Evolutionary conservation across 2,797 vertebrate genomes (phyloP).

Genomic region (Gymnopithys bicolor): DNA sequence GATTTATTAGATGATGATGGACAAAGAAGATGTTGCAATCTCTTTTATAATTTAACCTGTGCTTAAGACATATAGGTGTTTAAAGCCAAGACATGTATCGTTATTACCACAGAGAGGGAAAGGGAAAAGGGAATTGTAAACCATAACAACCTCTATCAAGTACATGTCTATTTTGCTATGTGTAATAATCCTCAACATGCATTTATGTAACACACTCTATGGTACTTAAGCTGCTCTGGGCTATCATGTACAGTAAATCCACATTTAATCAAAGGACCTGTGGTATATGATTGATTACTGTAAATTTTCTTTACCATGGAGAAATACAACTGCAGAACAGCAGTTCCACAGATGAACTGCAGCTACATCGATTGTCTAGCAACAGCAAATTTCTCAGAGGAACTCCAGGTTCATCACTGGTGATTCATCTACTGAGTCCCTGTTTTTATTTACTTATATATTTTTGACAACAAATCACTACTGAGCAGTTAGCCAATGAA

Average conservation of each 20-base stretch:
- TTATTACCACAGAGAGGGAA: constrained; percentile 25
- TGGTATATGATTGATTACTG: constrained; percentile 9
- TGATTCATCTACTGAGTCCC: neutral
- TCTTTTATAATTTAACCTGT: constrained; percentile 67
- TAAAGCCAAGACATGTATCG: constrained; percentile 31
- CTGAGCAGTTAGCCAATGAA: neutral
- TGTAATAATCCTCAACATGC: constrained; percentile 41
- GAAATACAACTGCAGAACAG: neutral
- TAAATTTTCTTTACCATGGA: neutral
- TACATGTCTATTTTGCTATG: constrained; percentile 41
- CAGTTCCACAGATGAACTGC: neutral
- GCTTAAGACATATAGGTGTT: constrained; percentile 52
- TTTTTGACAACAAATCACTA: neutral
- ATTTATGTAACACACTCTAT: constrained; percentile 36
- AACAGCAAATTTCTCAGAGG: neutral
- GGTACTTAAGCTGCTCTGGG: constrained; percentile 61
- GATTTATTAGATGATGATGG: constrained; percentile 72
- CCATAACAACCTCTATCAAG: constrained; percentile 63
- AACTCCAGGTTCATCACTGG: neutral
- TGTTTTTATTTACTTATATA: neutral
- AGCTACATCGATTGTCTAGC: neutral
- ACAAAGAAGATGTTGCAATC: constrained; percentile 55
- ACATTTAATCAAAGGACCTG: constrained; percentile 32
- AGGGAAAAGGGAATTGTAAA: constrained; percentile 63
- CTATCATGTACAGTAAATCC: constrained; percentile 43